Percentiles rank a stretch among this genome's conserved stretches.
Evolutionary conservation across 2,888 invertebrate species (phyloP).

Genomic region (Ochlodes sylvanus): DNA sequence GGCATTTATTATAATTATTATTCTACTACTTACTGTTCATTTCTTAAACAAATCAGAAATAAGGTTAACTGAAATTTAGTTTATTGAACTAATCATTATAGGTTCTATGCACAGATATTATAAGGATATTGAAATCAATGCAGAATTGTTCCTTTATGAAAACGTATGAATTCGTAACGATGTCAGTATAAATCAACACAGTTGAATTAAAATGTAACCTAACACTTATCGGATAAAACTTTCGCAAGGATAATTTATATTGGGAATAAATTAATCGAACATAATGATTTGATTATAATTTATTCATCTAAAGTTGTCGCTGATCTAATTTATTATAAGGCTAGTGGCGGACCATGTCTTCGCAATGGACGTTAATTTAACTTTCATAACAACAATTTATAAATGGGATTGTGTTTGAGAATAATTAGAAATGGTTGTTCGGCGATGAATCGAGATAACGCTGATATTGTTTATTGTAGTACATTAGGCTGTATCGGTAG

Average conservation of each 20-base stretch:
- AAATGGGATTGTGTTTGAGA: constrained; percentile 69
- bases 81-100: too few species aligned
- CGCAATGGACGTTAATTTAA: constrained; percentile 61
- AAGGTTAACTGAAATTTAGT: too few species aligned
- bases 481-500: constrained; percentile 57
- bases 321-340: constrained; percentile 57
- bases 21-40: too few species aligned
- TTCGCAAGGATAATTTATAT: constrained; percentile 43
- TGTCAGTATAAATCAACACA: constrained; percentile 15
- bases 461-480: constrained; percentile 64
- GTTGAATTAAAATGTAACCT: constrained; percentile 26
- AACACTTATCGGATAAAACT: constrained; percentile 29
- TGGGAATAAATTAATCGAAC: constrained; percentile 43
- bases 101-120: background rate
- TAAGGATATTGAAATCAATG: constrained; percentile 1
- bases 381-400: constrained; percentile 76
- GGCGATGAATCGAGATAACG: constrained; percentile 64
- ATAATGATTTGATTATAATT: constrained; percentile 51
- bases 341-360: constrained; percentile 39
- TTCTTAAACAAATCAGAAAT: too few species aligned
- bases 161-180: constrained; percentile 2
- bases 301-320: constrained; percentile 58
- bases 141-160: constrained; percentile 9
- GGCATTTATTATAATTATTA: too few species aligned
- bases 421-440: constrained; percentile 75